Conservation (phyloP, 2,113 vertebrate genomes). For the Oreochromis tanganicae region DNA sequence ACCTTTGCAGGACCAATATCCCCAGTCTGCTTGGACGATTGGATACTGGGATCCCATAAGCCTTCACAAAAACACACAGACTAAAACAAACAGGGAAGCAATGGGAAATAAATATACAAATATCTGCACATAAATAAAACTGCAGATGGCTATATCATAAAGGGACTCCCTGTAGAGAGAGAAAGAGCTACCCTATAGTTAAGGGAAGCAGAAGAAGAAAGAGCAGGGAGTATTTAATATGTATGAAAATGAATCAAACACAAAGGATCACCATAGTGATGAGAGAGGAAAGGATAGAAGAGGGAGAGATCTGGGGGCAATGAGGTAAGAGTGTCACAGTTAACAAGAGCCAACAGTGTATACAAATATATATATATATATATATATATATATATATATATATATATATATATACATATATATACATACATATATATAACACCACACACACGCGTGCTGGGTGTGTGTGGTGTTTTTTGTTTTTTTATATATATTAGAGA, state of each 20-base stretch:
- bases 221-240: conserved; percentile 26
- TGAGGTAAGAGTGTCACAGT: not conserved
- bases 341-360: not conserved
- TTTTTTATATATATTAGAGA: too few species aligned
- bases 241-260: conserved; percentile 51
- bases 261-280: not conserved
- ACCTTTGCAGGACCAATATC: not conserved
- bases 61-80: not conserved
- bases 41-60: not conserved
- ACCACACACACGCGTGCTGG: too few species aligned
- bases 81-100: not conserved
- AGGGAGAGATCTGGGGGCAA: not conserved
- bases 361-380: too few species aligned
- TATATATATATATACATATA: too few species aligned
- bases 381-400: too few species aligned
- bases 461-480: too few species aligned
- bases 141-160: not conserved
- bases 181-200: not conserved
- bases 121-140: not conserved
- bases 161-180: not conserved
- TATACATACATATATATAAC: too few species aligned
- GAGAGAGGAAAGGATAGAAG: not conserved
- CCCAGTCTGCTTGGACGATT: not conserved
- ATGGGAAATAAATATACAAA: not conserved
- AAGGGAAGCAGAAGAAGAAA: not conserved